Evolutionary conservation across 1,140 invertebrate genomes (phyloP).

Genomic region (Melanaphis sacchari): DNA sequence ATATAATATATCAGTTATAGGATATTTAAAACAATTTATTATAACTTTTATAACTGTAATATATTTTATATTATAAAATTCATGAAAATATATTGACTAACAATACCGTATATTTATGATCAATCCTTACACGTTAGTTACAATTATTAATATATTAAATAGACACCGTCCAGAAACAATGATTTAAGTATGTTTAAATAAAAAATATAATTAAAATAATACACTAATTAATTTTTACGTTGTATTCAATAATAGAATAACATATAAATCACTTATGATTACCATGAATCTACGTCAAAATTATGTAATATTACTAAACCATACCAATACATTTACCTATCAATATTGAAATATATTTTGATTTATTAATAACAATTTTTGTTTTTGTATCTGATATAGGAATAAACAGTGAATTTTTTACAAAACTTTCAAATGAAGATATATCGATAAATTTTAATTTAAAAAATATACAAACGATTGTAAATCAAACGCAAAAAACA

Average conservation of each 20-base stretch:
- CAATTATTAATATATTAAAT: not conserved
- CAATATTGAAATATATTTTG: not conserved
- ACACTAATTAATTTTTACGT: too few species aligned
- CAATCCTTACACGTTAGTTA: not conserved
- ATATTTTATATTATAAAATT: not conserved
- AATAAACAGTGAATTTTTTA: slow-evolving; percentile 18
- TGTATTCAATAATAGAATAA: not conserved
- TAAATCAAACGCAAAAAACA: not conserved
- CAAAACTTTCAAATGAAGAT: not conserved
- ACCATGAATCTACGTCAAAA: not conserved
- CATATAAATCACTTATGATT: not conserved
- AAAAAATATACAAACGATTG: not conserved
- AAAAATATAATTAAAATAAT: too few species aligned
- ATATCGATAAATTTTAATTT: slow-evolving; percentile 24
- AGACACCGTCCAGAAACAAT: too few species aligned
- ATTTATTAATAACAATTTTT: not conserved
- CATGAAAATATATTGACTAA: not conserved
- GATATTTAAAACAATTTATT: not conserved
- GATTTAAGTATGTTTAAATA: too few species aligned
- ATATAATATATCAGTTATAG: not conserved
- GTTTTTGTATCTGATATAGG: not conserved
- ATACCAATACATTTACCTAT: not conserved
- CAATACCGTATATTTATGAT: too few species aligned
- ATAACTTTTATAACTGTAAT: not conserved
- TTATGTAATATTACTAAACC: not conserved